Evolutionary conservation across 2,888 invertebrate species (phyloP), one percentile per base, ranked within the genome.

Genomic region (Corbicula japonica): DNA sequence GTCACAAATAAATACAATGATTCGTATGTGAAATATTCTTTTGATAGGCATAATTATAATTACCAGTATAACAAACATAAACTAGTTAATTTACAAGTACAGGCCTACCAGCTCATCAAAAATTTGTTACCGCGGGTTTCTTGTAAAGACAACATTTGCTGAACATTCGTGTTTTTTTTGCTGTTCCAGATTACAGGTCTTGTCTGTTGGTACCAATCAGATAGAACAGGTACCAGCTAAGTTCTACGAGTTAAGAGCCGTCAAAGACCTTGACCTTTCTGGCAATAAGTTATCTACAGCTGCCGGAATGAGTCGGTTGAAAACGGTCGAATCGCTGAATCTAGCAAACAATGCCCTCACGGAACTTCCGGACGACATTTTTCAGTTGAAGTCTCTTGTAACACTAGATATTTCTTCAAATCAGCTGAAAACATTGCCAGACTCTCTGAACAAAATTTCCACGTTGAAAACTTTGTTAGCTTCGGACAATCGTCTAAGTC

Each of bases 381-480:
- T 80, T 1, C 83, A 88, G 61, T 76, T 92, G 30, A 88, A 89
- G 68, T 76, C 84, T 3, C 80, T 92, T 10, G 77, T 87, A 23
- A 83, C 87, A 2, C 70, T 92, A 5, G 90, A 92, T 71, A 80
- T 90, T 23, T 89, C 91, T 15, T 90, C 90, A 34, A 92, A 92
- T 70, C 77, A 86, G 30, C 70, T 92, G n/a, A 86, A 85, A 61
- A 61, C 80, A 30, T 80, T 92, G 15, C 79, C 89, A 8, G 87
- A 86, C 4, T 79, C 82, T 12, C 44, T 89, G 18, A 83, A 83
- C 76, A 83, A 86, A 61, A 87, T 91, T 50, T 74, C 77, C 21
- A 88, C 89, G 1, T 77, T 91, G 38, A 91, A 91, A 76, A 80
- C 79, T 21, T 66, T 91, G 21, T 46, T 75, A 10, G 87, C 85